Evolutionary conservation across 2,888 invertebrate species (phyloP).

Genomic region (Colostygia pectinataria): DNA sequence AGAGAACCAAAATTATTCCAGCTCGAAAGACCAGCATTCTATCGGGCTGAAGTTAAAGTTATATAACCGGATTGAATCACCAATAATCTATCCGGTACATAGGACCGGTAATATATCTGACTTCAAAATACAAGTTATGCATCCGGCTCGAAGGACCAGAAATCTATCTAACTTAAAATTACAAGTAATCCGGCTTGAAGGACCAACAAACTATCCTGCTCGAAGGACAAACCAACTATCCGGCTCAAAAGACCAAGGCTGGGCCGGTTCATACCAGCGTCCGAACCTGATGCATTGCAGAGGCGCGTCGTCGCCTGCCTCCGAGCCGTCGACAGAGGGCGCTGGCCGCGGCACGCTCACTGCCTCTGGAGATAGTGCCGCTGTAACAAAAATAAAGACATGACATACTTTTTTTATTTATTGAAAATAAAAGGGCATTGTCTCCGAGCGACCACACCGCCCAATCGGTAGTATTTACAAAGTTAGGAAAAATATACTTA

Average conservation of each 20-base stretch:
- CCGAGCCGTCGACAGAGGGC: conserved; percentile 73
- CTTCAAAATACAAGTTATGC: too few species aligned
- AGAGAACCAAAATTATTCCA: not conserved
- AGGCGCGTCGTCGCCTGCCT: conserved; percentile 85
- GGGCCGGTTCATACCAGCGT: conserved; percentile 17
- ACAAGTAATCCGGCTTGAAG: not conserved
- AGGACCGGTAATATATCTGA: not conserved
- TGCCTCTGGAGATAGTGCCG: conserved; percentile 67
- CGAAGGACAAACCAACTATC: not conserved
- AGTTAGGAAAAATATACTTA: too few species aligned
- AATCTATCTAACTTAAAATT: too few species aligned
- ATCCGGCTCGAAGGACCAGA: not conserved
- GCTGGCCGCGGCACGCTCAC: conserved; percentile 52
- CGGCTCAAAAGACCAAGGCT: conserved; percentile 2
- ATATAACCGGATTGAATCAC: not conserved
- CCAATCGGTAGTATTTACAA: too few species aligned
- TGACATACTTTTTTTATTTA: too few species aligned
- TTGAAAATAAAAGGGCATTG: too few species aligned
- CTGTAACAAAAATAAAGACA: conserved; percentile 36
- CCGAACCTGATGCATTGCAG: conserved; percentile 96
- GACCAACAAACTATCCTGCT: not conserved
- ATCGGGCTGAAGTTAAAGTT: too few species aligned
- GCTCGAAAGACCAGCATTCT: not conserved
- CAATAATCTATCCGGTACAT: not conserved
- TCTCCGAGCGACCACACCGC: too few species aligned